Evolutionary conservation across 2,113 vertebrate genomes (phyloP), one percentile per base, ranked within the genome.

Genomic region (Mobula hypostoma): DNA sequence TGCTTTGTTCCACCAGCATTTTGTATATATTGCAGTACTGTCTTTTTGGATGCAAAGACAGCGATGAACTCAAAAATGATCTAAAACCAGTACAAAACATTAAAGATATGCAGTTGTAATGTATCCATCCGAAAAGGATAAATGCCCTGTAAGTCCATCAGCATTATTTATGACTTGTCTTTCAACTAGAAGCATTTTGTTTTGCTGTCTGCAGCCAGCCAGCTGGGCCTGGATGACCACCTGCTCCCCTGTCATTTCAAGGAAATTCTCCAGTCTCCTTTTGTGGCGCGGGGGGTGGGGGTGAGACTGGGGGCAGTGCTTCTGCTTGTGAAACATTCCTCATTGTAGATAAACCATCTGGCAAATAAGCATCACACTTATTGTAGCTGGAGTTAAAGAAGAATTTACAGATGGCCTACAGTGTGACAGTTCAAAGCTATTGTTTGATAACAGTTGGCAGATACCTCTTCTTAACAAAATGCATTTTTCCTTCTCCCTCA

Each of bases 221-320:
- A 93, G 91, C 91, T 93, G 91, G 74, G 91, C 17, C 70, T 48
- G 17, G 24, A 93, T 48, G 24, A 72, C 90, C 91, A 76, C 91
- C 91, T 93, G 70, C 68, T 93, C 36, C 91, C 91, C 36, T 76
- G 36, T 40, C 36, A 93, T 76, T 56, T 27, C 70, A 93, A 5
- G 27, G 40, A 70, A 74, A 74, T 74, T 93, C 70, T 93, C 70
- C 36, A 93, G 70, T 74, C 70, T 27, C 70, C 48, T 48, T 74
- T 74, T 93, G 29, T 21, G 27, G 24, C 11, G n/a, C 68, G 48
- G 48, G 48, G 48, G 48, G 48, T 2, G 48, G 48, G 48, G 1
- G 48, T 48, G 1, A 48, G 48, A 48, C 3, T 48, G 48, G 48
- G 48, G 48, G 48, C 9, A 74, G 21, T 29, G 24, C 9, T 93